A percentile compares a stretch with the other conserved stretches of the same genome.
phyloP scores from a whole-genome alignment of 2,113 vertebrate species.

The Okapia johnstoni region DNA sequence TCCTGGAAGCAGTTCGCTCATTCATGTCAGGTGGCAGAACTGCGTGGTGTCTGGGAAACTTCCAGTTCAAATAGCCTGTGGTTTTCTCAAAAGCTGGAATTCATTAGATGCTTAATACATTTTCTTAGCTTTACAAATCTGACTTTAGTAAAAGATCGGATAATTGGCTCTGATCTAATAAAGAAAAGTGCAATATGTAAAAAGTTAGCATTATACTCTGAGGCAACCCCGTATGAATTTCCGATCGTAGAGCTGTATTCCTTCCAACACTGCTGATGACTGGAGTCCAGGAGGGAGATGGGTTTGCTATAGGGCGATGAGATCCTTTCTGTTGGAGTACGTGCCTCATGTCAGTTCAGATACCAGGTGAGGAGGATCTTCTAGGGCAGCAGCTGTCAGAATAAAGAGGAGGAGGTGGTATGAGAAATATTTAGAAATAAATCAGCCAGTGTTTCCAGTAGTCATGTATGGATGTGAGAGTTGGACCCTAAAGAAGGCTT shows the following conservation, averaged over 20 bases:
- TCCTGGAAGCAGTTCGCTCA: background rate
- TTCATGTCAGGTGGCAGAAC: background rate
- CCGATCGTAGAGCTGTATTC: background rate
- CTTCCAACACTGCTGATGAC: background rate
- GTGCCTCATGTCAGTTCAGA: fast-evolving
- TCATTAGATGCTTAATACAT: background rate
- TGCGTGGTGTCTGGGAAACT: background rate
- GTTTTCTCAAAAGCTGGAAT: background rate
- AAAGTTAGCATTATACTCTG: background rate
- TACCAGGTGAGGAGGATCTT: background rate
- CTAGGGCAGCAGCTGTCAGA: background rate
- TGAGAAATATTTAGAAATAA: fast-evolving
- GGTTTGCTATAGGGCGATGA: background rate
- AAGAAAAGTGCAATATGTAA: background rate
- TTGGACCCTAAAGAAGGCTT: background rate
- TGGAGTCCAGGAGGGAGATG: background rate
- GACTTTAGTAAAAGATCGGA: background rate
- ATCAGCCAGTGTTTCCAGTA: background rate
- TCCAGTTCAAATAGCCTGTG: too few species aligned
- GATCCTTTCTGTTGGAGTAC: background rate
- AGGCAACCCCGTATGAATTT: background rate
- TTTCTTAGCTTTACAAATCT: background rate
- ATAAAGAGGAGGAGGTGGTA: background rate
- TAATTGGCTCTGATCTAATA: background rate
- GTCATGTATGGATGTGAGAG: background rate